phyloP scores from a whole-genome alignment of 2,113 vertebrate genomes.

The Perca flavescens region DNA sequence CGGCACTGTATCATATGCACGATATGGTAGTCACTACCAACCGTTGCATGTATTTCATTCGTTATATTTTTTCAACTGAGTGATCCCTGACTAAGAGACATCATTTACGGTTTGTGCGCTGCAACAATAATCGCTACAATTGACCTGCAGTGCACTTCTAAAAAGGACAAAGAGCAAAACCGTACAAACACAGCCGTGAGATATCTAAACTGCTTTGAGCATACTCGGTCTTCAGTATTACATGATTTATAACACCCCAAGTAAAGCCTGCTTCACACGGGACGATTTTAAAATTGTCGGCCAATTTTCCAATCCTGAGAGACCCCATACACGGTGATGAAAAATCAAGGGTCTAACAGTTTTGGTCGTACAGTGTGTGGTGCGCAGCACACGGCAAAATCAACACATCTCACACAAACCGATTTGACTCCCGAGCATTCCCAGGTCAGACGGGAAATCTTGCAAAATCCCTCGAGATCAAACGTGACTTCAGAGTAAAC shows the following conservation, averaged over 20 bases:
- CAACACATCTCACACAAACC: too few relatives aligned
- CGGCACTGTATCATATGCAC: constrained; percentile 20
- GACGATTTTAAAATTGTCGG: too few relatives aligned
- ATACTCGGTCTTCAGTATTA: constrained; percentile 27
- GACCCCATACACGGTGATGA: too few relatives aligned
- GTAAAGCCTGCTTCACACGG: too few relatives aligned
- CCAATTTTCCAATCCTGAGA: too few relatives aligned
- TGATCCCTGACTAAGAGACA: constrained; percentile 33
- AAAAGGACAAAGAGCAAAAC: constrained; percentile 26
- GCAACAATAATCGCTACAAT: constrained; percentile 25
- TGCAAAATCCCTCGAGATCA: too few relatives aligned
- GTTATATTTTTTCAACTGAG: constrained; percentile 39
- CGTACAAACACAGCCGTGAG: constrained; percentile 12
- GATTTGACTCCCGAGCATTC: too few relatives aligned
- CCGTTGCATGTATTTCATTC: constrained; percentile 35
- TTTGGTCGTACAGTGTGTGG: too few relatives aligned
- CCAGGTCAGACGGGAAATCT: too few relatives aligned
- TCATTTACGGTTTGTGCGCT: constrained; percentile 21
- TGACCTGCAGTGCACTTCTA: constrained; percentile 25
- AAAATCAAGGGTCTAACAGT: too few relatives aligned
- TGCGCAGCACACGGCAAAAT: too few relatives aligned
- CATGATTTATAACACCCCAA: constrained; percentile 38
- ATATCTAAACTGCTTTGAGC: constrained; percentile 34
- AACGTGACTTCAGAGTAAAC: too few relatives aligned
- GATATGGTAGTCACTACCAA: background rate